Evolutionary conservation across 2,113 vertebrate genomes (phyloP).

Genomic region (Turdus rufiventris): DNA sequence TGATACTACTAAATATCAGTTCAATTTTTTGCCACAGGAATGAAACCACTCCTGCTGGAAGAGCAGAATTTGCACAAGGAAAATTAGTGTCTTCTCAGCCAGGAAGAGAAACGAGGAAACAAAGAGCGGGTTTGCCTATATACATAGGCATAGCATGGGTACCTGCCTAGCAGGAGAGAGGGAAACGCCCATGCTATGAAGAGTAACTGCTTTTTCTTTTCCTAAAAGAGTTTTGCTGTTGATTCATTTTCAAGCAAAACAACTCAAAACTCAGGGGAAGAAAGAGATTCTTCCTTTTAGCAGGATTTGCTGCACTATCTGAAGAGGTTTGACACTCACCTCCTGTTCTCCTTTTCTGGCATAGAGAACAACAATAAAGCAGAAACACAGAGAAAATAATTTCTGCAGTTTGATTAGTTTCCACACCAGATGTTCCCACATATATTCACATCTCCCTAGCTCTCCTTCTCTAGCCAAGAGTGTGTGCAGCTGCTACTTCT

Average conservation of each 20-base stretch:
- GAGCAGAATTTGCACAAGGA: neutral
- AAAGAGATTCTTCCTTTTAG: neutral
- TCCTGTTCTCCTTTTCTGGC: neutral
- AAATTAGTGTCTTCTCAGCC: neutral
- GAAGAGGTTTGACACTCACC: neutral
- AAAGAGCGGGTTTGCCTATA: neutral
- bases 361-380: neutral
- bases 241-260: neutral
- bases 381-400: conserved; percentile 15
- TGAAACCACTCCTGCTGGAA: neutral
- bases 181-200: neutral
- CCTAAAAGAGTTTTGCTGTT: neutral
- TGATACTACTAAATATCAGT: neutral
- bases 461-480: conserved; percentile 10
- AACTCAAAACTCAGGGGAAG: neutral
- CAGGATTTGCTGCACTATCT: neutral
- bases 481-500: conserved; percentile 5
- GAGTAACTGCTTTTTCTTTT: neutral
- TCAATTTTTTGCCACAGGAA: conserved; percentile 16
- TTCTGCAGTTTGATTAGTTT: conserved; percentile 31
- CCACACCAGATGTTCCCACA: conserved; percentile 47
- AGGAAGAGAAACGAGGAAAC: neutral
- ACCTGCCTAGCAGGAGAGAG: too few species aligned
- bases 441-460: conserved; percentile 12
- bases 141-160: neutral